A percentile compares a stretch with the other conserved stretches of the same genome.
Evolutionary conservation across 2,113 vertebrate species (phyloP).

Genomic region (Hystrix brachyura): DNA sequence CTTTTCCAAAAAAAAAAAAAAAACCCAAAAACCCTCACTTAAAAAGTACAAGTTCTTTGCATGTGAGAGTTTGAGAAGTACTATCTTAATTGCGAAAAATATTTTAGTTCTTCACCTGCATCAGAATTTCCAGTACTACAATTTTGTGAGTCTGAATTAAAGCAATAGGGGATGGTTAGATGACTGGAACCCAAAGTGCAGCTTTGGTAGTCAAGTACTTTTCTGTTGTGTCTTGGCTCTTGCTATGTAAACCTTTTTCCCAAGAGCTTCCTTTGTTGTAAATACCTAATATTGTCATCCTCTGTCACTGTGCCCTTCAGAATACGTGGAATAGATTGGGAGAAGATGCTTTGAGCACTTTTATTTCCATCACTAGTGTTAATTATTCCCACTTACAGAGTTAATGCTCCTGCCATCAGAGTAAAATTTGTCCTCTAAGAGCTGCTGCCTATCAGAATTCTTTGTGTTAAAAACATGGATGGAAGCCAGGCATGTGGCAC

Average conservation of each 20-base stretch:
- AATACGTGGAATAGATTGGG: conserved; percentile 53
- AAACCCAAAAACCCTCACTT: neutral
- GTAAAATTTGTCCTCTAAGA: conserved; percentile 2
- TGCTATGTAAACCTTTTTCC: neutral
- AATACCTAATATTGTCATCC: conserved; percentile 48
- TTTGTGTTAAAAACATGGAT: conserved; percentile 21
- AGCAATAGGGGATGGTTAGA: conserved; percentile 3
- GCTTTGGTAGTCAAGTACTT: neutral
- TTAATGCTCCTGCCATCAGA: conserved; percentile 41
- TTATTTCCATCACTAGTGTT: conserved; percentile 77
- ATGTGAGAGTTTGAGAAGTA: conserved; percentile 45
- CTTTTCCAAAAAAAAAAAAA: neutral
- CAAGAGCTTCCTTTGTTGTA: conserved; percentile 68
- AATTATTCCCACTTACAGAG: conserved; percentile 62
- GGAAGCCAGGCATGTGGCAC: neutral
- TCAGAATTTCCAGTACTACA: conserved; percentile 34
- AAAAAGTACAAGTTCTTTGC: neutral
- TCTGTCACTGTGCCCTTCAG: conserved; percentile 76
- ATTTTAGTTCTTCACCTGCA: conserved; percentile 49
- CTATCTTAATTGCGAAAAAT: conserved; percentile 52
- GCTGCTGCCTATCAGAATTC: conserved; percentile 38
- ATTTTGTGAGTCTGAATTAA: conserved; percentile 46
- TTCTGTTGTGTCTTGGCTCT: neutral
- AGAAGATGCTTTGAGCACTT: conserved; percentile 66
- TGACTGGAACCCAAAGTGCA: neutral